These are phyloP conservation scores for Argyresthia albistria DNA, from an alignment of 2,888 invertebrate genomes.

Conservation along the genomic window DNA sequence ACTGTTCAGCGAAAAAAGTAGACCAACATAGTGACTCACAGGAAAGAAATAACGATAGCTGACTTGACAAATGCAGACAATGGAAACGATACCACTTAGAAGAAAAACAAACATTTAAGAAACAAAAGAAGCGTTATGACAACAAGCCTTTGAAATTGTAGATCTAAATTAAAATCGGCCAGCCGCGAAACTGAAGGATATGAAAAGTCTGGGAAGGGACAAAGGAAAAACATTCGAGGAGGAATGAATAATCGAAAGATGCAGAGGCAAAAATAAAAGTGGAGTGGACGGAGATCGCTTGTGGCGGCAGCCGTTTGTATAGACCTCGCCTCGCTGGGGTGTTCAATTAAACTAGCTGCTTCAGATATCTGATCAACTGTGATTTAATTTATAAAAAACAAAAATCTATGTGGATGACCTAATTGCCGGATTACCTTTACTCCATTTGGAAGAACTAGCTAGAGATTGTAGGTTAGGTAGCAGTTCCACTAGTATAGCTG, in stretches of 20 bases:
- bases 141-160: constrained; percentile 28
- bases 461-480: too few relatives aligned
- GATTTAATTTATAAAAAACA: constrained; percentile 29
- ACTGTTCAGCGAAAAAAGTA: constrained; percentile 13
- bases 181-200: constrained; percentile 58
- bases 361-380: constrained; percentile 59
- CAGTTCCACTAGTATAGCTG: too few relatives aligned
- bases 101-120: constrained; percentile 10
- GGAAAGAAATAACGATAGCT: constrained; percentile 18
- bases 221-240: constrained; percentile 45
- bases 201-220: constrained; percentile 51
- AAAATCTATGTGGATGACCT: too few relatives aligned
- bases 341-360: constrained; percentile 50
- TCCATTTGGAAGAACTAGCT: too few relatives aligned
- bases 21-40: constrained; percentile 12
- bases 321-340: constrained; percentile 39
- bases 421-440: too few relatives aligned
- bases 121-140: constrained; percentile 21
- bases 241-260: constrained; percentile 32
- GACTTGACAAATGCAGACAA: constrained; percentile 12
- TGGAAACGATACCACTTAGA: neutral
- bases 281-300: constrained; percentile 13
- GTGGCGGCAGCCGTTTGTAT: constrained; percentile 15
- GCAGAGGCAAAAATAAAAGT: constrained; percentile 31
- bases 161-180: constrained; percentile 56